Conservation (phyloP, 2,888 invertebrate genomes). For the Melipona bicolor region DNA sequence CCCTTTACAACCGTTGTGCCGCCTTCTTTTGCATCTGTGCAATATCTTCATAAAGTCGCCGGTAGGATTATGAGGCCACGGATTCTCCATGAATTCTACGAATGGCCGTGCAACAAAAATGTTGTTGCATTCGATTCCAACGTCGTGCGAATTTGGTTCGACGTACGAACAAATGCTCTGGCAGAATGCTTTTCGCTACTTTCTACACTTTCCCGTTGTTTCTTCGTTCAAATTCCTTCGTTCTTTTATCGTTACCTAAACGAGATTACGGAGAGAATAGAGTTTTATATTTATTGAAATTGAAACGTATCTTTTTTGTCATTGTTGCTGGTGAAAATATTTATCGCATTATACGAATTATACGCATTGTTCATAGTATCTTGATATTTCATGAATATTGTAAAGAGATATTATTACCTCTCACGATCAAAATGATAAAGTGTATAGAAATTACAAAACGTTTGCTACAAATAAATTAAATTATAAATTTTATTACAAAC, state of each 20-base stretch:
- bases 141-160: background rate
- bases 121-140: constrained; percentile 2
- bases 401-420: too few species aligned
- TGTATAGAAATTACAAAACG: too few species aligned
- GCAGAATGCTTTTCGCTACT: background rate
- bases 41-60: constrained; percentile 72
- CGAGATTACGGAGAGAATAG: background rate
- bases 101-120: constrained; percentile 14
- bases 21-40: constrained; percentile 72
- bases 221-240: background rate
- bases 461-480: too few species aligned
- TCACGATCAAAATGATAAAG: too few species aligned
- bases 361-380: too few species aligned
- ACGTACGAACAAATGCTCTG: background rate
- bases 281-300: background rate
- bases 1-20: constrained; percentile 56
- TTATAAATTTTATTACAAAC: too few species aligned
- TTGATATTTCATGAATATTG: too few species aligned
- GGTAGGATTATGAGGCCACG: constrained; percentile 75
- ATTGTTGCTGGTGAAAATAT: background rate
- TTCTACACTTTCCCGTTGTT: background rate
- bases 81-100: constrained; percentile 46
- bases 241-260: too few species aligned
- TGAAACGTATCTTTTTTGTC: background rate
- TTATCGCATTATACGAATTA: too few species aligned